Evolutionary conservation across 2,888 invertebrate genomes (phyloP).

Genomic region (Nemurella pictetii): DNA sequence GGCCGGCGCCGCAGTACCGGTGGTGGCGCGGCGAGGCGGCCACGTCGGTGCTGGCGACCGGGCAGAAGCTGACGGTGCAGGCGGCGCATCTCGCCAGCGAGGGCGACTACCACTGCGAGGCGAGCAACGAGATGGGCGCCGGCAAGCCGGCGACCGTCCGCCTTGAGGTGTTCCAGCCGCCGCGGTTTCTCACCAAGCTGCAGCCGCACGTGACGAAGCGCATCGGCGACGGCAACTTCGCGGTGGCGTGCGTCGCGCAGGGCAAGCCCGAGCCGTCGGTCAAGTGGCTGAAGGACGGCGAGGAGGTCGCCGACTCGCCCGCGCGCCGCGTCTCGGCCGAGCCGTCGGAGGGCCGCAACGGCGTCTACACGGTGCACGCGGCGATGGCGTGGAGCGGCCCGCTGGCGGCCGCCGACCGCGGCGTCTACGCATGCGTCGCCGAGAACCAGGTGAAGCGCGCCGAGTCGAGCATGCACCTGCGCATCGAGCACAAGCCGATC

Average conservation of each 20-base stretch:
- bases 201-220: constrained; percentile 76
- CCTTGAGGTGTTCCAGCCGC: constrained; percentile 86
- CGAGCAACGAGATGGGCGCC: constrained; percentile 84
- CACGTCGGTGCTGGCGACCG: constrained; percentile 63
- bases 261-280: constrained; percentile 86
- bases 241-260: constrained; percentile 81
- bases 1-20: constrained; percentile 86
- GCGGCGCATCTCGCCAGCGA: constrained; percentile 84
- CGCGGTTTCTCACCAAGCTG: constrained; percentile 78
- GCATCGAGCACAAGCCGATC: constrained; percentile 90
- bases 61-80: constrained; percentile 81
- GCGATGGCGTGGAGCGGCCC: constrained; percentile 80
- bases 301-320: constrained; percentile 74
- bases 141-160: constrained; percentile 83
- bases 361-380: constrained; percentile 81
- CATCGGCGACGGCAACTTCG: constrained; percentile 75
- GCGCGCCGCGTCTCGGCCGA: constrained; percentile 71
- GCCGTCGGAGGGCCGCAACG: constrained; percentile 74
- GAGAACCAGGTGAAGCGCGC: constrained; percentile 87
- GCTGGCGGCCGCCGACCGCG: constrained; percentile 80
- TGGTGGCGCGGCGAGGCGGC: constrained; percentile 73
- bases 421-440: constrained; percentile 84
- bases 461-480: constrained; percentile 86
- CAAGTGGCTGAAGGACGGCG: constrained; percentile 84
- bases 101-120: constrained; percentile 88